A percentile compares a stretch with the other conserved stretches of the same genome.
Evolutionary conservation across 2,888 invertebrate genomes (phyloP).

Genomic region (Ceramica pisi): DNA sequence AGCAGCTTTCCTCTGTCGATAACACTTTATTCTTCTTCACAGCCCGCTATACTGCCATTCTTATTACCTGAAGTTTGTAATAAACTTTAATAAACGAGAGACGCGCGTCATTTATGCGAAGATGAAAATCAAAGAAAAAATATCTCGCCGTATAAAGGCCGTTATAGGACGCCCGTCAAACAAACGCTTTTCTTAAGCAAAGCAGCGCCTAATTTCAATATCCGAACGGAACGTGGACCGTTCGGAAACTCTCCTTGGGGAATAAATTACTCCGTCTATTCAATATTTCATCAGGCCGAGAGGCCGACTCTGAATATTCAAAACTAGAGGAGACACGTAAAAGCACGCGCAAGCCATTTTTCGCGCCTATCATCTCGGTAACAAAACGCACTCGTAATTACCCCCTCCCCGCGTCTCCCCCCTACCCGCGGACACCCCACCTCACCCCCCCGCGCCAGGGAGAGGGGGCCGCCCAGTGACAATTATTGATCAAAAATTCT

Average conservation of each 20-base stretch:
- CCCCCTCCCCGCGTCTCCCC: slow-evolving; percentile 79
- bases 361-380: slow-evolving; percentile 91
- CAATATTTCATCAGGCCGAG: slow-evolving; percentile 90
- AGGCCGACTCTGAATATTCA: slow-evolving; percentile 90
- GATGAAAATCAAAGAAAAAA: slow-evolving; percentile 68
- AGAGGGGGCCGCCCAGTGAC: slow-evolving; percentile 91
- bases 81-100: slow-evolving; percentile 67
- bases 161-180: slow-evolving; percentile 81
- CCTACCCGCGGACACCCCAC: slow-evolving; percentile 71
- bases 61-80: slow-evolving; percentile 56
- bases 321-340: slow-evolving; percentile 90
- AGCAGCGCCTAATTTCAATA: slow-evolving; percentile 91
- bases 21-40: slow-evolving; percentile 17
- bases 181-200: slow-evolving; percentile 89
- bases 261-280: slow-evolving; percentile 90
- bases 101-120: slow-evolving; percentile 60
- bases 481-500: slow-evolving; percentile 93
- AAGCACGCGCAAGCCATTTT: slow-evolving; percentile 91
- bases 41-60: slow-evolving; percentile 30
- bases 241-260: slow-evolving; percentile 88
- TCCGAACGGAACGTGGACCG: slow-evolving; percentile 87
- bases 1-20: slow-evolving; percentile 9
- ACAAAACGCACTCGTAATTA: slow-evolving; percentile 91
- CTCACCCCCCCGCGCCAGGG: slow-evolving; percentile 69
- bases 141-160: slow-evolving; percentile 70